Evolutionary conservation across 2,113 vertebrate genomes (phyloP), one percentile per base, ranked within the genome.

Genomic region (Gallinago undulata): DNA sequence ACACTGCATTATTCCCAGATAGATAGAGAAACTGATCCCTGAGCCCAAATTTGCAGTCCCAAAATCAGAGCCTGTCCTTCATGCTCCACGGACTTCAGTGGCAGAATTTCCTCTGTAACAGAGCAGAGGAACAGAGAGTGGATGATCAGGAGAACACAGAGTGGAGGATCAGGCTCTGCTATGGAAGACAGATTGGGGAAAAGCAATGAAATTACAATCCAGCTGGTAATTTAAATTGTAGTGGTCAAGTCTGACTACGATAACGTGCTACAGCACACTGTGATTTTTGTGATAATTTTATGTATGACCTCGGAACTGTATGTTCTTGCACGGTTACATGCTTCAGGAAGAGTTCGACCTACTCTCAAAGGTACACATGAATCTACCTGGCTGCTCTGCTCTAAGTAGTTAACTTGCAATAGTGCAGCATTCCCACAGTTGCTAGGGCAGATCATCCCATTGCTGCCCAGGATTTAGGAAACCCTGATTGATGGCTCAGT

Each of bases 221-320:
- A 87, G 50, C 28, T 57, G 27, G 28, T 31, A 59, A 80, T 14
- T 12, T 27, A 23, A 48, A 24, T 18, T n/a, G 15, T 1, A 67
- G 23, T 11, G 16, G 25, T 31, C 43, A 87, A 23, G 9, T 51
- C 70, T 50, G 37, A 41, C 10, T 37, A 37, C 17, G 19, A 13
- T 6, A 35, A 68, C 4, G 39, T 0, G 0, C 6, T 51, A 22
- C 33, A 73, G 11, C 2, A 4, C 8, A 1, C 25, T 24, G 45
- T 24, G 39, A 48, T 80, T 86, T 86, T 69, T 69, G 22, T 30
- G 41, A 3, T 28, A 25, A 33, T 31, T 67, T 69, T 3, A 18
- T 23, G 10, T 8, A 63, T 10, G 47, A 47, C 41, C 60, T 50
- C 2, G 0, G 37, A 77, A 63, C 10, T 0, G 0, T 16, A 24